These are phyloP conservation scores for Paralvinella palmiformis DNA, from an alignment of 1,140 invertebrate genomes.

Conservation along the genomic window DNA sequence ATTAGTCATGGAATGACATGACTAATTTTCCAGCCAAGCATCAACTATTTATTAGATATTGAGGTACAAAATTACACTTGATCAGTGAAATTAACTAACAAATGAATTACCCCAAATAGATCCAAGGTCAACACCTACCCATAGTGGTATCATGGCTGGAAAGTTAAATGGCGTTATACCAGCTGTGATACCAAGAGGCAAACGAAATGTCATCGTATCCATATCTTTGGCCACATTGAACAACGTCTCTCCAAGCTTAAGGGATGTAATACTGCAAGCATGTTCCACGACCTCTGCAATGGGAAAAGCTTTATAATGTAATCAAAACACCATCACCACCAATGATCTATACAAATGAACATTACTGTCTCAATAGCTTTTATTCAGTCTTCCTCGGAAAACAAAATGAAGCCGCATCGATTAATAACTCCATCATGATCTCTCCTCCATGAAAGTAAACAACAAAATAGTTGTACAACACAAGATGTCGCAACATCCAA, in stretches of 20 bases:
- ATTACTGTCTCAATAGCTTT: background rate
- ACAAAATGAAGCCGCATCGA: no score
- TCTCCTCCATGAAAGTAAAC: no score
- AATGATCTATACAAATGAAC: background rate
- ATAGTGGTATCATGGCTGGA: conserved; percentile 98
- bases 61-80: no score
- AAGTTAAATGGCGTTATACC: conserved; percentile 80
- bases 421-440: no score
- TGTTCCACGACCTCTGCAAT: conserved; percentile 84
- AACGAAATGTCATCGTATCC: conserved; percentile 67
- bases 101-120: no score
- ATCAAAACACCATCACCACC: background rate
- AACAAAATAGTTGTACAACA: background rate
- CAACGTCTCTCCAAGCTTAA: conserved; percentile 88
- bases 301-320: background rate
- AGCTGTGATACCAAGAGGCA: conserved; percentile 82
- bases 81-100: no score
- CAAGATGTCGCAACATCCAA: background rate
- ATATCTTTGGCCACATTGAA: conserved; percentile 82
- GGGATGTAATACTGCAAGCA: conserved; percentile 82
- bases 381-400: background rate
- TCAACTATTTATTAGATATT: no score
- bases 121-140: conserved; percentile 64
- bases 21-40: no score
- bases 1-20: no score